Evolutionary conservation across 2,888 invertebrate species (phyloP), one percentile per base, ranked within the genome.

Genomic region (Epinotia ramella): DNA sequence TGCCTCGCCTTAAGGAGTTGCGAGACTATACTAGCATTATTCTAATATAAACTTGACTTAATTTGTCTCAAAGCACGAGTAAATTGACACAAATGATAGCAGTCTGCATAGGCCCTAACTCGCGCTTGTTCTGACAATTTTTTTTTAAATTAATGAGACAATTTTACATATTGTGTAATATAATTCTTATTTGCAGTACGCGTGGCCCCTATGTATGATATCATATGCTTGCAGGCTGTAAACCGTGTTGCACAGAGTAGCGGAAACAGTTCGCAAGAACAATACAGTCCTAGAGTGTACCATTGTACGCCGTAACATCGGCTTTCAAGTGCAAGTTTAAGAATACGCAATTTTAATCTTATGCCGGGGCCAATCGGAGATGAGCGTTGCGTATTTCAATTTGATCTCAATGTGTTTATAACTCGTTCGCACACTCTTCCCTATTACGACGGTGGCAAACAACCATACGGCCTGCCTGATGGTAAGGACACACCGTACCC

Each of bases 271-370:
- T 53, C 53, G 53, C 53, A 53, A n/a, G 53, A 53, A 53, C 7
- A 40, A 40, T 40, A 40, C n/a, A 6, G 53, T 53, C n/a, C n/a
- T 53, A 53, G 16, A 53, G 53, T 7, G n/a, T n/a, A 53, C 53
- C 16, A 53, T 53, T 13, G n/a, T 16, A n/a, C n/a, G 53, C 7
- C 53, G 6, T 53, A 53, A 53, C 53, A 53, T n/a, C 7, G n/a
- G 53, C 53, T 53, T 53, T 53, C 53, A 53, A 53, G 53, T 53
- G 53, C 7, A 53, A 53, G 53, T 53, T 53, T 53, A 53, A 53
- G n/a, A n/a, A 53, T 13, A 53, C 53, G 6, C 13, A 13, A 53
- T 53, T 53, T 53, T 4, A 53, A 53, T 53, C 53, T n/a, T 53
- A 53, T 53, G 7, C 53, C n/a, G 53, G 53, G 5, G n/a, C 13